Percentiles rank a stretch among this genome's conserved stretches.
These are phyloP conservation scores for Tokudaia muenninki DNA, from an alignment of 2,797 vertebrate genomes.

Conservation along the genomic window DNA sequence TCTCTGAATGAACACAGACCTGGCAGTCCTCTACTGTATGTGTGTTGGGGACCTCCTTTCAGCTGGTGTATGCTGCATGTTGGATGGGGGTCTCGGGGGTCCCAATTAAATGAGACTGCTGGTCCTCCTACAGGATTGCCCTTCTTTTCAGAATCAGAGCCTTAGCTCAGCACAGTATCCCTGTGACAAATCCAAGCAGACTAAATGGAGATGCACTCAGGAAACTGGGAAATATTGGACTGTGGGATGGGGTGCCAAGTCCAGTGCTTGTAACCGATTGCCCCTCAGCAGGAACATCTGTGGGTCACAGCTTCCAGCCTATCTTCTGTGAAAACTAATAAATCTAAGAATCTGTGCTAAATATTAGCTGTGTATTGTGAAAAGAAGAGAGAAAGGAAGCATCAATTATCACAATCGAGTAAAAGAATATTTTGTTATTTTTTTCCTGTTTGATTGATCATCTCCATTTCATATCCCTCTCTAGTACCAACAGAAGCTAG, in stretches of 20 bases:
- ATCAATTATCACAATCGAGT: not conserved
- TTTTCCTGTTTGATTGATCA: not conserved
- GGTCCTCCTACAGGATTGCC: too few relatives aligned
- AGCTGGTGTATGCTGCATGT: too few relatives aligned
- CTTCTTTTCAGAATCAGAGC: conserved; percentile 10
- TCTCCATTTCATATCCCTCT: not conserved
- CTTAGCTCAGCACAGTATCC: conserved; percentile 15
- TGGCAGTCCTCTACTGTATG: too few relatives aligned
- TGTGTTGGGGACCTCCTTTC: too few relatives aligned
- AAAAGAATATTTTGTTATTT: not conserved
- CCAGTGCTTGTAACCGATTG: not conserved
- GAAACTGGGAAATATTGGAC: not conserved
- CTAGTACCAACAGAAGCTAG: not conserved
- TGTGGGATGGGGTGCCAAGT: not conserved
- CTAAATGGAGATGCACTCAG: not conserved
- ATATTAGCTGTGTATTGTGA: not conserved
- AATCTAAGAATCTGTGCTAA: not conserved
- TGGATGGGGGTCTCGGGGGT: too few relatives aligned
- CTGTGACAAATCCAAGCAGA: conserved; percentile 18
- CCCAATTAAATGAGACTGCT: too few relatives aligned
- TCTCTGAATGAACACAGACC: too few relatives aligned
- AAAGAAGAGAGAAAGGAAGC: not conserved
- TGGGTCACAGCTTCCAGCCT: not conserved
- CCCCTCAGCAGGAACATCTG: not conserved
- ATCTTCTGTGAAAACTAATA: not conserved